Base-by-base conservation (phyloP, 2,888 invertebrate species). In the Ormyrus labotus region DNA sequence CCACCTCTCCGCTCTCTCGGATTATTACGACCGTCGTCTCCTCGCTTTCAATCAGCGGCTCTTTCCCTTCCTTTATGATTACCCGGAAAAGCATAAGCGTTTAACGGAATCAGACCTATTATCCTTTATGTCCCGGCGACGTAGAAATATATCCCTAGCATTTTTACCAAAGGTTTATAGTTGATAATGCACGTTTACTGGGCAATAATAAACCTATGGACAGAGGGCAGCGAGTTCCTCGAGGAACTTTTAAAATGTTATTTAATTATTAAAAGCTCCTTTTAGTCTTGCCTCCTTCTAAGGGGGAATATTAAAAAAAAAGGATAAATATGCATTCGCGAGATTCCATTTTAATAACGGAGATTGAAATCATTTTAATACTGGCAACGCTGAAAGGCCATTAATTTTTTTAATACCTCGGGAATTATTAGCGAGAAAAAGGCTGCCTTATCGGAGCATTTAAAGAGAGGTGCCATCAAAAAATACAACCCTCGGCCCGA, bases 41-140 rank as follows among this genome's bases (percentile, higher is more conserved):
- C 74, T 64, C 34, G 34, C 63, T 76, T 80, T 76, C 71, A 80
- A 80, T 80, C 71, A 80, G 70, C 50, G 45, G 13, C 68, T 57
- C 76, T 80, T 80, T 76, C 71, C 67, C 55, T 65, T 60, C 73
- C 34, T 74, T 75, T 65, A 71, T 71, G 65, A 11, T 63, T 53
- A 8, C 11, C 9, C 64, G 50, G 68, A 70, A 65, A 64, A 58
- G 34, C 34, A 74, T 60, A 51, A 60, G 34, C 34, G 51, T 45
- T 13, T 55, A 58, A 72, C 58, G 55, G 47, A 76, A 76, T 68
- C 34, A 50, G 50, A 34, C 47, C 19, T 34, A 65, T 63, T 63
- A 45, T 53, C 63, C 63, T 45, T 72, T 48, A 34, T 34, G 34
- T 34, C 34, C 34, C 34, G 4, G 34, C 34, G 34, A 34, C 34